Evolutionary conservation across 30 jellyfish, hydroid and myxozoan species (phyloP), one percentile per base, ranked within the genome.

Genomic region (Nemopilema nomurai): DNA sequence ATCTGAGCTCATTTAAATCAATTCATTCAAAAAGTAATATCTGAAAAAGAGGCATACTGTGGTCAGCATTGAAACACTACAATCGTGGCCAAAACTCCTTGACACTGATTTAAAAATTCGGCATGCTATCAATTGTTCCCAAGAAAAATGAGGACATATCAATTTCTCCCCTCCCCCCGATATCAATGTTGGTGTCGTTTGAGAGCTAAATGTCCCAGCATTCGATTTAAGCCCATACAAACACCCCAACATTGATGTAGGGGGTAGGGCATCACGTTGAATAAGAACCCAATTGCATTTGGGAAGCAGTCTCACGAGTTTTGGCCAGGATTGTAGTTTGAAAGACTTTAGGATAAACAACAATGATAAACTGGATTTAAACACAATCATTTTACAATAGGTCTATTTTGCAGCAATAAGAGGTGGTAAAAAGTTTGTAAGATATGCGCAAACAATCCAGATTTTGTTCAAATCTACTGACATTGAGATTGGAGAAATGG

Each of bases 371-470:
- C n/a, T n/a, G n/a, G n/a, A n/a, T n/a, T n/a, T n/a, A n/a, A n/a
- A n/a, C n/a, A n/a, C n/a, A n/a, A n/a, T n/a, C n/a, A n/a, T n/a
- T n/a, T n/a, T n/a, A n/a, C n/a, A n/a, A n/a, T n/a, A n/a, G n/a
- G n/a, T n/a, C n/a, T n/a, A n/a, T n/a, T n/a, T n/a, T n/a, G 33
- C 62, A n/a, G 57, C 51, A 25, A 69, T 69, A 8, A 81, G 73
- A 21, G 91, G 86, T 8, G 85, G 86, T 30, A 81, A 81, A 24
- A 70, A 81, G 29, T 67, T 67, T 67, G 91, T 70, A 17, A 68
- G 51, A 81, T 70, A 81, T 20, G 63, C 87, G 69, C 85, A 81
- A 49, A 81, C 62, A n/a, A 70, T 1, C 76, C 91, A 81, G 8
- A 81, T 50, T 50, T 69, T 49, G 29, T 81, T 81, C 62, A 72